Evolutionary conservation across 2,113 vertebrate species (phyloP).

Genomic region (Anser brachyrhynchus): DNA sequence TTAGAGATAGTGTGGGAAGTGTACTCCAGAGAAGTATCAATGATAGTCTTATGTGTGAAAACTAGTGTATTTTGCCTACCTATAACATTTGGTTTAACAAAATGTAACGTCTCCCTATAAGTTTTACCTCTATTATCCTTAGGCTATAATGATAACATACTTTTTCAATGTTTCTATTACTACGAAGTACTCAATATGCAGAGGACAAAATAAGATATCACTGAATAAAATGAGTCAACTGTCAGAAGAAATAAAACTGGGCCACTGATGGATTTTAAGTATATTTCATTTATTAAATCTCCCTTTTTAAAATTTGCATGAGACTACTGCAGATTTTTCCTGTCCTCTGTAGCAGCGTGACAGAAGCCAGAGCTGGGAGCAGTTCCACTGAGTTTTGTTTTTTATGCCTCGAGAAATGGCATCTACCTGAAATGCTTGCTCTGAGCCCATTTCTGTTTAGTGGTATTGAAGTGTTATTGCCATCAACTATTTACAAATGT

Average conservation of each 20-base stretch:
- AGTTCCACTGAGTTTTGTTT: neutral
- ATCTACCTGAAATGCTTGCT: neutral
- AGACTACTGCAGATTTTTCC: neutral
- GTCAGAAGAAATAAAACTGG: conserved; percentile 6
- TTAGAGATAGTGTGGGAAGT: neutral
- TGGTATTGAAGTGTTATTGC: conserved; percentile 1
- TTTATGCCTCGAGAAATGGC: neutral
- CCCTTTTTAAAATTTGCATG: neutral
- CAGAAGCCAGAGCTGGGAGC: neutral
- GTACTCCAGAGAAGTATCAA: neutral
- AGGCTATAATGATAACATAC: neutral
- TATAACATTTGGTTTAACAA: neutral
- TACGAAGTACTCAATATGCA: neutral
- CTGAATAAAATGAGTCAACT: conserved; percentile 5
- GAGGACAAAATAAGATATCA: conserved; percentile 19
- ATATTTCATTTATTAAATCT: conserved; percentile 31
- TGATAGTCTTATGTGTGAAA: neutral
- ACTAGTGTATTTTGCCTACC: neutral
- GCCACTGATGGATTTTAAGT: conserved; percentile 20
- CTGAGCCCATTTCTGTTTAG: conserved; percentile 17
- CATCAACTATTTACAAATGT: conserved; percentile 7
- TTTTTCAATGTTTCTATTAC: neutral
- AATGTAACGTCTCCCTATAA: neutral
- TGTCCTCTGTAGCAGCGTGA: neutral
- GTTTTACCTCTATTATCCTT: neutral